Percentiles rank a stretch among this genome's conserved stretches.
Evolutionary conservation across 2,113 vertebrate species (phyloP).

Genomic region (Circaetus gallicus): DNA sequence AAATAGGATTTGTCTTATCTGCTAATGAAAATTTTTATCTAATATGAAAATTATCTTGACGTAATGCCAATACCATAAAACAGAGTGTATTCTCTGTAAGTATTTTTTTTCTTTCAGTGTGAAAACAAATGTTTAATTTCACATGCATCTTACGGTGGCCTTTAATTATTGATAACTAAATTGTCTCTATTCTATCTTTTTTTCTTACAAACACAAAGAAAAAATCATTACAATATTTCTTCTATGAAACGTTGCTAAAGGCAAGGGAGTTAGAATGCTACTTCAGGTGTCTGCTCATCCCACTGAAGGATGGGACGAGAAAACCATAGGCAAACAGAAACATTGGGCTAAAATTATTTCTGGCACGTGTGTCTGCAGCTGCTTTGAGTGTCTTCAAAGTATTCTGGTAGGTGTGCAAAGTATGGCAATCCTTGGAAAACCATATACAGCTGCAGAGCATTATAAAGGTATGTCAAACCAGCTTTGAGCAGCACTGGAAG

Average conservation of each 20-base stretch:
- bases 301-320: neutral
- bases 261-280: neutral
- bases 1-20: neutral
- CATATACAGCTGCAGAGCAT: neutral
- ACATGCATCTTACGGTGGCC: neutral
- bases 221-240: neutral
- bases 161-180: neutral
- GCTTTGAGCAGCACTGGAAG: neutral
- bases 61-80: neutral
- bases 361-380: neutral
- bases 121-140: neutral
- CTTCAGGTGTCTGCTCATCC: neutral
- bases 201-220: neutral
- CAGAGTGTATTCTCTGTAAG: neutral
- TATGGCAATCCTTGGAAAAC: neutral
- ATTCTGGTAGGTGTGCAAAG: neutral
- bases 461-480: neutral
- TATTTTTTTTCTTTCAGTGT: neutral
- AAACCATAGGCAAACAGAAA: neutral
- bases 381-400: neutral
- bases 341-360: neutral
- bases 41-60: neutral
- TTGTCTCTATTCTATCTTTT: neutral
- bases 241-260: neutral
- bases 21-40: neutral